A percentile compares a stretch with the other conserved stretches of the same genome.
Conservation (phyloP, 2,888 invertebrate genomes). For the Cephus runcator region DNA sequence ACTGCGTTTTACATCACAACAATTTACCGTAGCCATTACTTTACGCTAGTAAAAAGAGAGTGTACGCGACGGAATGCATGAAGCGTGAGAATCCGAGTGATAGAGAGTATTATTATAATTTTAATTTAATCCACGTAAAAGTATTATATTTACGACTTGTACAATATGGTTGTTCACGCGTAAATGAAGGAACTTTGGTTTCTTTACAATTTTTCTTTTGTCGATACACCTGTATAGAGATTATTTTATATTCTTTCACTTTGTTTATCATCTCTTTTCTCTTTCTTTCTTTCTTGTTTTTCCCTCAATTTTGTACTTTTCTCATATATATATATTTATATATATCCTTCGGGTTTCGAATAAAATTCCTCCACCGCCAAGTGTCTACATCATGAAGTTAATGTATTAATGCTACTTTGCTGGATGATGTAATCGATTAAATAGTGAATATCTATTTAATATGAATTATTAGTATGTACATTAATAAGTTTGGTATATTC, state of each 20-base stretch:
- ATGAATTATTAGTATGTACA: conserved; percentile 58
- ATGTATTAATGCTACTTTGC: conserved; percentile 51
- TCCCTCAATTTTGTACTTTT: conserved; percentile 28
- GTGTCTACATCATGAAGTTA: conserved; percentile 52
- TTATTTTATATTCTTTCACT: conserved; percentile 16
- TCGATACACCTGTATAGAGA: conserved; percentile 56
- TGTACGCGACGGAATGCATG: conserved; percentile 20
- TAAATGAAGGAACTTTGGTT: conserved; percentile 34
- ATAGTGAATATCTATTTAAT: conserved; percentile 53
- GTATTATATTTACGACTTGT: conserved; percentile 62
- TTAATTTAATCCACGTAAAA: conserved; percentile 55
- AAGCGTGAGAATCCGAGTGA: conserved; percentile 18
- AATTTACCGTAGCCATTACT: conserved; percentile 46
- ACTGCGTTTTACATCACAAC: conserved; percentile 52
- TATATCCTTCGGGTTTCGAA: conserved; percentile 19
- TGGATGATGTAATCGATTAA: conserved; percentile 50
- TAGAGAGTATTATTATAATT: conserved; percentile 24
- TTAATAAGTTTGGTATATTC: conserved; percentile 60
- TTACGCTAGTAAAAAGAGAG: conserved; percentile 31
- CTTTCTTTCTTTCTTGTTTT: conserved; percentile 30
- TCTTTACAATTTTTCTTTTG: conserved; percentile 35
- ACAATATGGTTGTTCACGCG: conserved; percentile 51
- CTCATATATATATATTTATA: conserved; percentile 14
- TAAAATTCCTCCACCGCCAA: conserved; percentile 38
- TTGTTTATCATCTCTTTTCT: conserved; percentile 26